These are phyloP conservation scores for Hydrozoanthus gracilis DNA, from an alignment of 92 coral and sea anemone species.

Conservation along the genomic window DNA sequence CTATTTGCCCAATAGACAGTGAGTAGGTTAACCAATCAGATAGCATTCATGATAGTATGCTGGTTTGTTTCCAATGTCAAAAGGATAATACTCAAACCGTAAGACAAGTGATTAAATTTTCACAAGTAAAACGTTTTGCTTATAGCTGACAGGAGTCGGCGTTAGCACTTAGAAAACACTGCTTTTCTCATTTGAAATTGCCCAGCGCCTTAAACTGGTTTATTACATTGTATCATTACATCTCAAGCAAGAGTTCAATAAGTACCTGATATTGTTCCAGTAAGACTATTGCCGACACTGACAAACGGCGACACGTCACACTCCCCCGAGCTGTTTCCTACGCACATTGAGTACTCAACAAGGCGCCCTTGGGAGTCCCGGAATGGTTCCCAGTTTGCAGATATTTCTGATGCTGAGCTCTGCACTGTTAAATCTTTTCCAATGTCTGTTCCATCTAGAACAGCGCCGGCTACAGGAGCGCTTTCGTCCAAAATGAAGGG, in stretches of 20 bases:
- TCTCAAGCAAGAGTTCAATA: neutral
- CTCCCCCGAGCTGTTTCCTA: slow-evolving; percentile 72
- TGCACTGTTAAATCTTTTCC: slow-evolving; percentile 67
- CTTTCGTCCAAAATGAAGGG: slow-evolving; percentile 71
- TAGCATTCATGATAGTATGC: no score
- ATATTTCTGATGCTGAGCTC: slow-evolving; percentile 75
- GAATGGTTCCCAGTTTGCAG: slow-evolving; percentile 93
- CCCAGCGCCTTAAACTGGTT: neutral
- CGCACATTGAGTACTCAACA: slow-evolving; percentile 79
- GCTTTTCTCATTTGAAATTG: neutral
- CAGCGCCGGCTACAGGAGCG: slow-evolving; percentile 73
- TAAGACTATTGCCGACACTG: slow-evolving; percentile 54
- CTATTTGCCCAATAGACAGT: no score
- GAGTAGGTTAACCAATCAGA: no score
- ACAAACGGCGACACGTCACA: slow-evolving; percentile 76
- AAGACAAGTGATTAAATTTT: no score
- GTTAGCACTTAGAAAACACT: no score
- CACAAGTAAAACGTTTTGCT: no score
- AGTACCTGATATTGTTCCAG: slow-evolving; percentile 55
- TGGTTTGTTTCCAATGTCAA: no score
- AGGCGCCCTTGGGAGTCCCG: slow-evolving; percentile 75
- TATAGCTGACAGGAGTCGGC: no score
- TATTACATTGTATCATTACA: no score
- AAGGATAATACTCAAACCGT: no score
- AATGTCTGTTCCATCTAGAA: slow-evolving; percentile 72